Evolutionary conservation across 2,888 invertebrate genomes (phyloP), one percentile per base, ranked within the genome.

Genomic region (Scaptomyza cyrtandrae): DNA sequence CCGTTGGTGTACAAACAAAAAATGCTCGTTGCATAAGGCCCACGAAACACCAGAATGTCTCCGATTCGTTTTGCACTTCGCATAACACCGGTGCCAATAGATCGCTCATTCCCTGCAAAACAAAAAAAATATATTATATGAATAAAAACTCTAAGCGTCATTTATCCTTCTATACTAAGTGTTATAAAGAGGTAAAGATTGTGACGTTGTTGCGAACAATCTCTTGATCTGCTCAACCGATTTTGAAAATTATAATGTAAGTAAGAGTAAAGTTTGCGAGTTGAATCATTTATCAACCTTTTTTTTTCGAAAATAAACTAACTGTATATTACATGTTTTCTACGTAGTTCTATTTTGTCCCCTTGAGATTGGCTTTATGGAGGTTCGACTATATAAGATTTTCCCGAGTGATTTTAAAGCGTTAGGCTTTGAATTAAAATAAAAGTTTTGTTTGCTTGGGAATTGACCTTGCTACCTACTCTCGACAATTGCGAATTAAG

Each of bases 1-100:
- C 98, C 4, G 97, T 98, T 1, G 98, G 98, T 0, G 98, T 97
- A 82, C 97, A 98, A 0, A 98, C 97, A 89, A 98, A 98, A 79
- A 98, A 97, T 0, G 98, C 97, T 80, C 96, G 94, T 89, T 98
- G 97, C 98, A 99, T 98, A 64, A 98, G 94, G 0, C 98, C 98
- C 29, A 97, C 98, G 91, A 99, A 99, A 90, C 98, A 98, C 99
- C 99, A 99, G 91, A 99, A 99, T 0, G 98, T 96, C 90, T 98
- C 98, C 2, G 98, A 96, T 93, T 99, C 99, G 89, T 98, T 97
- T 90, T 97, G 96, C 88, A 99, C 95, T 91, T 99, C 97, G 77
- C 97, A 97, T 24, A 99, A 93, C 6, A 99, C 96, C 0, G 99
- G 99, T 2, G 98, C 97, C 66, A 99, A 92, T 9, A 99, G 94